These are phyloP conservation scores for Drosophila dives DNA, from an alignment of 2,888 invertebrate genomes.

Conservation along the genomic window DNA sequence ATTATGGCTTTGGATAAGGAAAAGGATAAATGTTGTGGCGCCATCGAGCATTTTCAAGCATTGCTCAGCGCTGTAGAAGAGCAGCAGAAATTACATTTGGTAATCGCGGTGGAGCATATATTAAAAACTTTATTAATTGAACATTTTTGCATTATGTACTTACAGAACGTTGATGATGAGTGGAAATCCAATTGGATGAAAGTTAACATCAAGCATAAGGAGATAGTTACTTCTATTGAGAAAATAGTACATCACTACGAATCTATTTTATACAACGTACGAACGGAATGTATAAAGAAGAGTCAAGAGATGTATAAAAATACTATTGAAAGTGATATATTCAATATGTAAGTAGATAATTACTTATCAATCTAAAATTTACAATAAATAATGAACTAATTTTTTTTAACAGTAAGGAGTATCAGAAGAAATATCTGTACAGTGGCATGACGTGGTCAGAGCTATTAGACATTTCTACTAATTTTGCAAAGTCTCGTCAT, in stretches of 20 bases:
- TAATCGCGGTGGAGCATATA: constrained; percentile 5
- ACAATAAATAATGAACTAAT: background rate
- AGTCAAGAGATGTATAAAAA: constrained; percentile 19
- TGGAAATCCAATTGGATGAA: constrained; percentile 32
- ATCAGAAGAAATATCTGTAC: constrained; percentile 21
- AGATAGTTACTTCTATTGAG: background rate
- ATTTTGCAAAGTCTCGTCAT: constrained; percentile 14
- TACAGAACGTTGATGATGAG: constrained; percentile 21
- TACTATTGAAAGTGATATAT: constrained; percentile 34
- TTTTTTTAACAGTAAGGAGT: constrained; percentile 28
- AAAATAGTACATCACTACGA: constrained; percentile 28
- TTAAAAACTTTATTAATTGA: background rate
- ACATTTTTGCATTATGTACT: background rate
- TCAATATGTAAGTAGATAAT: constrained; percentile 42
- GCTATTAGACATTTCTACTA: background rate
- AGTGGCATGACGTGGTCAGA: background rate
- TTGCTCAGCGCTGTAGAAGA: constrained; percentile 34
- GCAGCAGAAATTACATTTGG: constrained; percentile 17
- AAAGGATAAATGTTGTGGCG: constrained; percentile 36
- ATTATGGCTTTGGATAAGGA: constrained; percentile 12
- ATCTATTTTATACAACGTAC: constrained; percentile 32
- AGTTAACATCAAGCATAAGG: background rate
- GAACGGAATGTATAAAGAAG: background rate
- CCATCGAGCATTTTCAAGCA: constrained; percentile 43
- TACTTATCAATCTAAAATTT: background rate